These are phyloP conservation scores for Lytechinus variegatus DNA, from an alignment of 35 echinoderm and acorn worm species.

Conservation along the genomic window DNA sequence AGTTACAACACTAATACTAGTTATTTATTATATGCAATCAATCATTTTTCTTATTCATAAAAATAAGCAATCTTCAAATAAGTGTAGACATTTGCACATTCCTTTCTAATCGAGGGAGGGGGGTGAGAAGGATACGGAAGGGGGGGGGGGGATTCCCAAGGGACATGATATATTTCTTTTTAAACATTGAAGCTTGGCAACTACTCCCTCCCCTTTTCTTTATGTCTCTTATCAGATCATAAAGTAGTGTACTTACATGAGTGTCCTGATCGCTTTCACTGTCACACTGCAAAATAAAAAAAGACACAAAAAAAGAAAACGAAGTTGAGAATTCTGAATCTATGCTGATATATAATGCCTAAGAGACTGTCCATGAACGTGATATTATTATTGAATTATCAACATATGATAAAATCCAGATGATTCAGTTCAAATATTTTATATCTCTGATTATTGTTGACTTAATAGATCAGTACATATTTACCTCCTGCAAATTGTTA, in stretches of 20 bases:
- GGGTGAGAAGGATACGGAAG: no score
- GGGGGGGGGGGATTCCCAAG: no score
- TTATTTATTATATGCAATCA: no score
- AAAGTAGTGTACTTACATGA: constrained; percentile 22
- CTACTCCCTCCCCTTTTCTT: no score
- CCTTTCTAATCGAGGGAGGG: no score
- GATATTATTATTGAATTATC: not conserved
- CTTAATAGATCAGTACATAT: not conserved
- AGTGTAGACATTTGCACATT: no score
- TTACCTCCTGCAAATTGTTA: not conserved
- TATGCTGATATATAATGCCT: not conserved
- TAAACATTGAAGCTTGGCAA: no score
- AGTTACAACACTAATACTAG: no score
- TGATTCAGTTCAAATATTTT: not conserved
- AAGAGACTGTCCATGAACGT: not conserved
- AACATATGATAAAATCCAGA: not conserved
- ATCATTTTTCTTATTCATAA: no score
- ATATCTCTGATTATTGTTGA: not conserved
- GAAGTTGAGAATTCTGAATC: not conserved
- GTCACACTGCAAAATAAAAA: constrained; percentile 54
- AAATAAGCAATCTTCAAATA: no score
- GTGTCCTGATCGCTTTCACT: constrained; percentile 62
- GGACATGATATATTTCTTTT: no score
- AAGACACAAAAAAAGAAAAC: not conserved
- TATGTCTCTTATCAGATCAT: not conserved